Percentiles rank a stretch among this genome's conserved stretches.
Evolutionary conservation across 2,113 vertebrate species (phyloP).

Genomic region (Callocephalon fimbriatum): DNA sequence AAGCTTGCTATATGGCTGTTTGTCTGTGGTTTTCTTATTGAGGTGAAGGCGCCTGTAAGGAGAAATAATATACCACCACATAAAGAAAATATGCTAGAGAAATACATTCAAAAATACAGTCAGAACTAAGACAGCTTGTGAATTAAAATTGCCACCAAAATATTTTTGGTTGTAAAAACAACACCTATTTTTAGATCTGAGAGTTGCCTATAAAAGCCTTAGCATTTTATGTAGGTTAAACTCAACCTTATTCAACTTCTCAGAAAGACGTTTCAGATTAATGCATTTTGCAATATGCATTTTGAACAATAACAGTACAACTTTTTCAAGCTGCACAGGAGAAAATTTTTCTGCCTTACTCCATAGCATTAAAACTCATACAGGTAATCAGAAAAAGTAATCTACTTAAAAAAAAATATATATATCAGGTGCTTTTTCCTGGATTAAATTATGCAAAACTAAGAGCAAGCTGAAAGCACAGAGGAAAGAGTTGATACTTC

Average conservation of each 20-base stretch:
- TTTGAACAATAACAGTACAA: background rate
- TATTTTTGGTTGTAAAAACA: background rate
- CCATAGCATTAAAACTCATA: background rate
- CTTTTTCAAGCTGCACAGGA: background rate
- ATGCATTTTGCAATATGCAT: background rate
- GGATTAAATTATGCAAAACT: background rate
- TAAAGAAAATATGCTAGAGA: background rate
- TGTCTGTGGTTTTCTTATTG: slow-evolving; percentile 90
- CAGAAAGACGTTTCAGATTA: background rate
- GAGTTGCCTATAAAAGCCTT: background rate
- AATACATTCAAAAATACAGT: background rate
- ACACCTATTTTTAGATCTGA: background rate
- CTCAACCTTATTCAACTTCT: background rate
- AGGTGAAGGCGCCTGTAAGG: slow-evolving; percentile 88
- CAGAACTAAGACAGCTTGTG: background rate
- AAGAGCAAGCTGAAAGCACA: background rate
- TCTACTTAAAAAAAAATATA: background rate
- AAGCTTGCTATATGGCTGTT: slow-evolving; percentile 90
- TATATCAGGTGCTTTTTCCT: background rate
- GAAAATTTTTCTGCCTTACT: background rate
- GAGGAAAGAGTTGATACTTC: background rate
- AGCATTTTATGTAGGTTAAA: background rate
- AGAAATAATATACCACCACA: background rate
- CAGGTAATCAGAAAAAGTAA: background rate
- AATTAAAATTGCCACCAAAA: background rate